Conservation (phyloP, 2,888 invertebrate species). For the Cryptocephalus primarius region DNA sequence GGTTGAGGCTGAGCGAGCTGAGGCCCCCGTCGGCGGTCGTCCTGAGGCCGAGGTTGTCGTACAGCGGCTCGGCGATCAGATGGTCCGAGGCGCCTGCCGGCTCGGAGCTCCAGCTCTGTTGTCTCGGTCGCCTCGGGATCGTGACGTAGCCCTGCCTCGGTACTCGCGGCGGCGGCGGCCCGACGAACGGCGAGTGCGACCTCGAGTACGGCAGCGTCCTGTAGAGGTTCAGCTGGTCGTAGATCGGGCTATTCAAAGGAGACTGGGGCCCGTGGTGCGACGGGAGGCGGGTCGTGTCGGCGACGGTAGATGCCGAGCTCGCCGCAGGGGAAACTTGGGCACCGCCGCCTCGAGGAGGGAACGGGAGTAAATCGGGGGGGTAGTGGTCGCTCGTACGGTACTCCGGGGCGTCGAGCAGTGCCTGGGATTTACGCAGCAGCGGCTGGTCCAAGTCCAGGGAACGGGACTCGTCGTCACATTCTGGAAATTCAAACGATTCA, state of each 20-base stretch:
- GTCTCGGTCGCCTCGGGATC: conserved; percentile 72
- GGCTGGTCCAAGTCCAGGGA: conserved; percentile 55
- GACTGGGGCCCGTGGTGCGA: conserved; percentile 35
- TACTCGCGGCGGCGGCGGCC: conserved; percentile 30
- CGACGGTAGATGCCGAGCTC: conserved; percentile 71
- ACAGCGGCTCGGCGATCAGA: conserved; percentile 57
- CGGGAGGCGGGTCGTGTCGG: conserved; percentile 50
- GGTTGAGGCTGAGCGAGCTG: conserved; percentile 62
- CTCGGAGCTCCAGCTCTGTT: conserved; percentile 62
- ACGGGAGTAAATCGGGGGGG: conserved; percentile 73
- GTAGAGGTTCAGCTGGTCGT: conserved; percentile 54
- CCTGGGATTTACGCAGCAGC: conserved; percentile 44
- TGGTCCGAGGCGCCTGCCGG: conserved; percentile 33
- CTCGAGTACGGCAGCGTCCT: conserved; percentile 71
- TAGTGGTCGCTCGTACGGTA: conserved; percentile 50
- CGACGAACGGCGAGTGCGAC: conserved; percentile 67
- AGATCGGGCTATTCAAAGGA: conserved; percentile 52
- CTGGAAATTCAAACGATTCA: conserved; percentile 21
- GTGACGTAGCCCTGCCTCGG: conserved; percentile 71
- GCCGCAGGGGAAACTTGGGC: conserved; percentile 65
- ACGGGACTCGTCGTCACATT: conserved; percentile 58
- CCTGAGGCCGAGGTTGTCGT: conserved; percentile 74
- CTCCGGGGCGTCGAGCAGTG: conserved; percentile 41
- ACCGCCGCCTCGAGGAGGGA: conserved; percentile 45
- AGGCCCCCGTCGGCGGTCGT: conserved; percentile 73